A percentile compares a stretch with the other conserved stretches of the same genome.
phyloP scores from a whole-genome alignment of 2,888 invertebrate species.

The Oxystoma pomonae region DNA sequence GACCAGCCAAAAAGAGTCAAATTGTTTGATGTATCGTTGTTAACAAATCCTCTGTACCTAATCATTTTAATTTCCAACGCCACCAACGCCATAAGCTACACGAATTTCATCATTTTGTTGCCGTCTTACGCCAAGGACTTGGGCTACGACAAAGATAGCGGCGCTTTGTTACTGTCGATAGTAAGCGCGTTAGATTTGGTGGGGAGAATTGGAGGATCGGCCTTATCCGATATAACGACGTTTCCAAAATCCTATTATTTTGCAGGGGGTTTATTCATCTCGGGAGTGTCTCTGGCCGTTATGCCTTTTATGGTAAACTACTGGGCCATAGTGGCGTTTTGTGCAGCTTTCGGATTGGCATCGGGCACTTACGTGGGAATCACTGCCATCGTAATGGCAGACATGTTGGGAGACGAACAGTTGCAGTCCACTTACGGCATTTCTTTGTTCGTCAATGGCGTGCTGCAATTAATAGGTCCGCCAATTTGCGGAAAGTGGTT shows the following conservation, averaged over 20 bases:
- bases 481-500: slow-evolving; percentile 76
- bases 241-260: slow-evolving; percentile 82
- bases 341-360: slow-evolving; percentile 74
- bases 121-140: slow-evolving; percentile 72
- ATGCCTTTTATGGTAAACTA: slow-evolving; percentile 68
- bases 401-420: slow-evolving; percentile 80
- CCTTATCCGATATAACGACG: slow-evolving; percentile 69
- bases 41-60: slow-evolving; percentile 76
- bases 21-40: slow-evolving; percentile 69
- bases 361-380: slow-evolving; percentile 84
- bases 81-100: slow-evolving; percentile 81
- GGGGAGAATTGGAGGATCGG: slow-evolving; percentile 81
- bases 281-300: slow-evolving; percentile 69
- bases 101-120: slow-evolving; percentile 78
- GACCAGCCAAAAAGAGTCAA: slow-evolving; percentile 50
- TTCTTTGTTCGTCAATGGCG: slow-evolving; percentile 78
- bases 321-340: slow-evolving; percentile 61
- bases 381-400: slow-evolving; percentile 84
- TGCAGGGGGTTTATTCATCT: slow-evolving; percentile 71
- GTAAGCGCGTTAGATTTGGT: slow-evolving; percentile 78
- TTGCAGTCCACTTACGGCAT: slow-evolving; percentile 83
- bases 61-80: slow-evolving; percentile 78
- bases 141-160: slow-evolving; percentile 65
- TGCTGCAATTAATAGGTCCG: slow-evolving; percentile 76
- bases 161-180: slow-evolving; percentile 72